Base-by-base conservation (phyloP, 2,113 vertebrate species). In the Trichechus manatus region DNA sequence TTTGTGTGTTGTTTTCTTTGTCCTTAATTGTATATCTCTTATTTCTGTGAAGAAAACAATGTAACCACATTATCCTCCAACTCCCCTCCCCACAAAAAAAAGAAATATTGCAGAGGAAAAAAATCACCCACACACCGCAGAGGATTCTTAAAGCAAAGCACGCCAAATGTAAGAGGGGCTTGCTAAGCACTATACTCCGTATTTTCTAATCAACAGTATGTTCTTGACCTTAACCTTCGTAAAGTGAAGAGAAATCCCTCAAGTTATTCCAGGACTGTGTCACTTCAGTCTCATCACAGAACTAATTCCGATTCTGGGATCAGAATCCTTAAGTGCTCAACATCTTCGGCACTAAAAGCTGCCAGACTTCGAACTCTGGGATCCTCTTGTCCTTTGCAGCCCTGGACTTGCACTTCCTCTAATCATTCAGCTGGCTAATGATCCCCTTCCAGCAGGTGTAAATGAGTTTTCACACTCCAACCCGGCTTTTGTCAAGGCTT, bases 381-480 rank as follows among this genome's bases (percentile, higher is more conserved):
- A 88, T 95, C 50, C 84, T 97, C 86, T 50, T 53, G 53, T 92
- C 97, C 97, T 96, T 96, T 72, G 72, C 50, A 74, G 84, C 44
- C 89, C 39, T 64, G 64, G 96, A 95, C 94, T 92, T 87, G 59
- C 25, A 22, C 56, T 93, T 56, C 87, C 86, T 95, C 84, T 93
- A 87, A 98, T 98, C 95, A 84, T 87, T 98, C 96, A 97, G 96
- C 96, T 95, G 90, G 94, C 96, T 98, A 98, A 98, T 95, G 98
- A 98, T 97, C 95, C 95, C 93, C 85, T 98, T 98, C 66, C 47
- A 97, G 97, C 96, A 98, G 97, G 98, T 98, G 98, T 96, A 98
- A 98, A 99, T 98, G 97, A 98, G 93, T 97, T 98, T 99, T 97
- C 97, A 95, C 97, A 97, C 97, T 96, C 96, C 95, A 98, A 15